Base-by-base conservation (phyloP, 1,140 invertebrate species). In the Pseudomyrmex sp. region DNA sequence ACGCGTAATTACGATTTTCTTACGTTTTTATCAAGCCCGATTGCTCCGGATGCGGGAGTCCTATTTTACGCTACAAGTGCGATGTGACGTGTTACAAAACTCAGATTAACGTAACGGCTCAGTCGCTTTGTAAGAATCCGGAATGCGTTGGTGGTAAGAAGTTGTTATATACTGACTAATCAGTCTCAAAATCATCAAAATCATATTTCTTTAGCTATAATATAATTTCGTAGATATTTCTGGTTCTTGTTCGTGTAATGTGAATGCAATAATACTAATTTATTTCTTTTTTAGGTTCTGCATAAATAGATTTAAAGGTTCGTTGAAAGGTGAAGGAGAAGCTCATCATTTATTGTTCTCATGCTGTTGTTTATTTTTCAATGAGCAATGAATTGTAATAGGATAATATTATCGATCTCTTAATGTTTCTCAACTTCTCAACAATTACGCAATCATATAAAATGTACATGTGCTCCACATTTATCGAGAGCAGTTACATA, bases 1-100 rank as follows among this genome's bases (percentile, higher is more conserved):
- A 68, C 48, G 15, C 48, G 59, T 18, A 65, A 65, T 65, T 13
- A 61, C 23, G 65, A 50, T 2, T 48, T 74, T n/a, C 70, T 46
- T 46, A 59, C 9, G 52, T 13, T 10, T 44, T 7, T 35, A 35
- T 35, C 35, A 35, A 77, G 13, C 35, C 85, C 2, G 92, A 93
- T 52, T 93, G 92, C 46, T 92, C 91, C 0, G 69, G 52, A 35
- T 93, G 92, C 61, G 58, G 20, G 12, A 86, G 86, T 84, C 87
- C 90, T n/a, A 56, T 90, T n/a, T 62, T 77, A 0, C 69, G 80
- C 10, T 79, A 65, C 70, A 85, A 12, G 9, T 84, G 82, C 35
- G 63, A 84, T 15, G 48, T 59, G 46, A 82, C 35, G n/a, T 87
- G 86, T 68, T 56, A 75, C 15, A 15, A 56, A 62, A 23, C 26